Conservation (phyloP, 2,113 vertebrate species). For the Opisthocomus hoazin region DNA sequence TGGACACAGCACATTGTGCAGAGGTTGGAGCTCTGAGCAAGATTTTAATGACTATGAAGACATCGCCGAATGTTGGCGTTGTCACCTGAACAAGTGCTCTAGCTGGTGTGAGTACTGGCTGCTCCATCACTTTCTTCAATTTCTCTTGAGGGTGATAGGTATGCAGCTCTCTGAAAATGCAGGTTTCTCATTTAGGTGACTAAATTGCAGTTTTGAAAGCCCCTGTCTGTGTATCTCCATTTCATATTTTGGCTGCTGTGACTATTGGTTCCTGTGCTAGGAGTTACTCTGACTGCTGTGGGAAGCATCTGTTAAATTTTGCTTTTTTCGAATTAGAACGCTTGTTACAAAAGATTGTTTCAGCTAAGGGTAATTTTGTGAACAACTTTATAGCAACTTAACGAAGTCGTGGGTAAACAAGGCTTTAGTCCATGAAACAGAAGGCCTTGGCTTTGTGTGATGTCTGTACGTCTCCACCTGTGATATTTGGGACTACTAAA, state of each 20-base stretch:
- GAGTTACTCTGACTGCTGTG: neutral
- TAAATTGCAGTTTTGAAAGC: neutral
- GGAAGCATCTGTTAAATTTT: neutral
- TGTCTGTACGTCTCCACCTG: accelerated
- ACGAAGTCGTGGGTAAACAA: neutral
- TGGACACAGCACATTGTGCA: neutral
- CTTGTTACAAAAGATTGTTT: neutral
- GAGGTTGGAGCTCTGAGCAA: neutral
- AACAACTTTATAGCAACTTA: neutral
- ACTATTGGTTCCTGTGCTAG: neutral
- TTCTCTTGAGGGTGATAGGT: neutral
- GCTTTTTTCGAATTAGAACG: neutral
- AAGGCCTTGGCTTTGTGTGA: neutral
- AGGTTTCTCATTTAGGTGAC: neutral
- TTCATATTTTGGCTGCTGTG: neutral
- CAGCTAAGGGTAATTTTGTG: neutral
- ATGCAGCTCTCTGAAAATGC: neutral
- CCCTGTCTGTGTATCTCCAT: neutral
- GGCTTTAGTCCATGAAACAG: neutral
- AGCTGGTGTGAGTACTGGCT: neutral
- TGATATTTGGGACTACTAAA: neutral
- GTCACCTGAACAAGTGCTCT: neutral
- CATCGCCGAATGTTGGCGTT: neutral
- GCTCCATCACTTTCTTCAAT: neutral
- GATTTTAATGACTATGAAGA: neutral